Percentiles rank a stretch among this genome's conserved stretches.
These are phyloP conservation scores for Hirtodrosophila duncani DNA, from an alignment of 2,888 invertebrate species.

Conservation along the genomic window DNA sequence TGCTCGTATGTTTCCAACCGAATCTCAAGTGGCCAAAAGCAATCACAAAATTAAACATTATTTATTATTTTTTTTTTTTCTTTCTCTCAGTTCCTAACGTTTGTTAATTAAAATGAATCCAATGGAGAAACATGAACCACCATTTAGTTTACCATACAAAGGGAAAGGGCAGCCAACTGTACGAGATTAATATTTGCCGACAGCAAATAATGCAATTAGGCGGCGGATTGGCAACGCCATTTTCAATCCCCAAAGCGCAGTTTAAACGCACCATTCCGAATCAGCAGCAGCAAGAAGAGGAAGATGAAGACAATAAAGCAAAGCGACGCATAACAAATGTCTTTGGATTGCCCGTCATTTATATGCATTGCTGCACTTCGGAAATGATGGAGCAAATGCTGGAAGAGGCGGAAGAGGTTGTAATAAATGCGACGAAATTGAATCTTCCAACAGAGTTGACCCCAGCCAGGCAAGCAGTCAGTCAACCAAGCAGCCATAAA, in stretches of 20 bases:
- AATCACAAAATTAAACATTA: slow-evolving; percentile 6
- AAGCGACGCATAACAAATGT: slow-evolving; percentile 41
- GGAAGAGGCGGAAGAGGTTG: slow-evolving; percentile 11
- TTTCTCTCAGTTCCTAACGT: slow-evolving; percentile 47
- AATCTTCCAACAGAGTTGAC: slow-evolving; percentile 44
- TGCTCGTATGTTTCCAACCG: slow-evolving; percentile 38
- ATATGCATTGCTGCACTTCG: slow-evolving; percentile 55
- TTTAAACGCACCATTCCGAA: too few relatives aligned
- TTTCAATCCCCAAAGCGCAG: too few relatives aligned
- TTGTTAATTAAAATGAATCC: slow-evolving; percentile 5
- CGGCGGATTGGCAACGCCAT: too few relatives aligned
- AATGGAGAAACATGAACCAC: too few relatives aligned
- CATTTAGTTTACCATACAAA: too few relatives aligned
- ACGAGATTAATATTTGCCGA: too few relatives aligned
- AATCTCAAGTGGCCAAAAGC: slow-evolving; percentile 65
- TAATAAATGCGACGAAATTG: slow-evolving; percentile 55
- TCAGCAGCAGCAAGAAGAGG: too few relatives aligned
- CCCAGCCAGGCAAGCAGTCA: slow-evolving; percentile 16
- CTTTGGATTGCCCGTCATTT: slow-evolving; percentile 51
- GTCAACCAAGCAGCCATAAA: slow-evolving; percentile 31
- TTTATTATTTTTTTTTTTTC: background rate
- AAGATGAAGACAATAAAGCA: too few relatives aligned
- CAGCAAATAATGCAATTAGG: too few relatives aligned
- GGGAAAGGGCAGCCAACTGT: too few relatives aligned
- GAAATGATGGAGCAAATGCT: slow-evolving; percentile 8